A percentile compares a stretch with the other conserved stretches of the same genome.
Conservation (phyloP, 2,113 vertebrate genomes). For the Rhinoptilus africanus region DNA sequence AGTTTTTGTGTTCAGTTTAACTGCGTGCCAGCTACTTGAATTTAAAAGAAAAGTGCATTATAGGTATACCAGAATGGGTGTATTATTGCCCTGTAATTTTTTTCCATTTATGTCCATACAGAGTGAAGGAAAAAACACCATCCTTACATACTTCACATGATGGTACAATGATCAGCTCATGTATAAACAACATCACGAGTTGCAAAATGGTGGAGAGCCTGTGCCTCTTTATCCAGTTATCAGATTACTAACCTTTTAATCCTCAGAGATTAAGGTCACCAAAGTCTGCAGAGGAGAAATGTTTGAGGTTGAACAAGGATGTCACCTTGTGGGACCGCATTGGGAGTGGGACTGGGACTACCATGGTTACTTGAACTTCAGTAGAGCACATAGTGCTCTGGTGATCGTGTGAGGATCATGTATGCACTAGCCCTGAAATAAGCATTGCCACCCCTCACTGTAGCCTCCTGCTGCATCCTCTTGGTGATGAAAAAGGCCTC, state of each 20-base stretch:
- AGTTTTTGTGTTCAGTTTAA: background rate
- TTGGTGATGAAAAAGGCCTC: background rate
- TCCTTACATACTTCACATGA: background rate
- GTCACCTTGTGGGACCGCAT: background rate
- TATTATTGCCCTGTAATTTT: background rate
- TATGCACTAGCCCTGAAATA: background rate
- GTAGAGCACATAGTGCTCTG: background rate
- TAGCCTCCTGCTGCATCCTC: background rate
- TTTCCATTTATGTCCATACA: background rate
- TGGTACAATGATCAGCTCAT: accelerated
- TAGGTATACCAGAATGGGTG: background rate
- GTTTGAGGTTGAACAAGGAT: background rate
- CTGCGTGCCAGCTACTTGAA: background rate
- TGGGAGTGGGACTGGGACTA: background rate
- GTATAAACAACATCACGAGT: background rate
- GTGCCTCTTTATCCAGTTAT: background rate
- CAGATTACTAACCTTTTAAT: background rate
- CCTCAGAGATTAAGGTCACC: background rate
- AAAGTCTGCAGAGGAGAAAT: background rate
- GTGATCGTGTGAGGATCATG: background rate
- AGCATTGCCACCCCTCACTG: background rate
- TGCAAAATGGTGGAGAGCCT: background rate
- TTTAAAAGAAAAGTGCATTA: background rate
- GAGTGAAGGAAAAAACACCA: background rate
- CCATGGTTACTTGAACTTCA: background rate